These are phyloP conservation scores for Helicoverpa armigera DNA, from an alignment of 1,140 invertebrate genomes.

Conservation along the genomic window DNA sequence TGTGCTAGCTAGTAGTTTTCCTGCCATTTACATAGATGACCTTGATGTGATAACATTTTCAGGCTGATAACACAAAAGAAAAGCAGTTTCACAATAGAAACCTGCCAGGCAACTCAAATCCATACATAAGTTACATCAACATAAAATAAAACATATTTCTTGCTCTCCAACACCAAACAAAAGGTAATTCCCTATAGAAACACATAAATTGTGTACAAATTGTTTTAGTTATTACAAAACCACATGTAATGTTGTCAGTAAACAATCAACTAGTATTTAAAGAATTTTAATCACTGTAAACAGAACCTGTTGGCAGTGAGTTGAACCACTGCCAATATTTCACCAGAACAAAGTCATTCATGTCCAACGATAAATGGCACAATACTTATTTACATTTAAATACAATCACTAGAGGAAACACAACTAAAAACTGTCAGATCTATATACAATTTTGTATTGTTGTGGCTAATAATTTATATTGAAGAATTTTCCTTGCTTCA, in stretches of 20 bases:
- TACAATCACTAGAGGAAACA: slow-evolving; percentile 37
- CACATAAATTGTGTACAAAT: slow-evolving; percentile 2
- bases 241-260: slow-evolving; percentile 42
- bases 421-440: slow-evolving; percentile 9
- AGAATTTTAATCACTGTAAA: slow-evolving; percentile 47
- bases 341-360: slow-evolving; percentile 46
- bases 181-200: not conserved
- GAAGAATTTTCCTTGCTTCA: not conserved
- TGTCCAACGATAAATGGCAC: slow-evolving; percentile 38
- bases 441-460: slow-evolving; percentile 6
- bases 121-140: not conserved
- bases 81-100: slow-evolving; percentile 11
- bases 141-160: slow-evolving; percentile 6
- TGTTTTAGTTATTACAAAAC: slow-evolving; percentile 39
- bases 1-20: slow-evolving; percentile 13
- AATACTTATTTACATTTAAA: slow-evolving; percentile 46
- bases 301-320: slow-evolving; percentile 55
- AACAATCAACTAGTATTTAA: slow-evolving; percentile 48
- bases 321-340: slow-evolving; percentile 60
- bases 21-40: slow-evolving; percentile 38
- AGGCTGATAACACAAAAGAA: slow-evolving; percentile 38
- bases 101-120: not conserved
- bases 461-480: not conserved
- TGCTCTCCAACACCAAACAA: not conserved
- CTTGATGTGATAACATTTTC: slow-evolving; percentile 26